phyloP scores from a whole-genome alignment of 1,140 invertebrate species.

The Cotesia glomerata region DNA sequence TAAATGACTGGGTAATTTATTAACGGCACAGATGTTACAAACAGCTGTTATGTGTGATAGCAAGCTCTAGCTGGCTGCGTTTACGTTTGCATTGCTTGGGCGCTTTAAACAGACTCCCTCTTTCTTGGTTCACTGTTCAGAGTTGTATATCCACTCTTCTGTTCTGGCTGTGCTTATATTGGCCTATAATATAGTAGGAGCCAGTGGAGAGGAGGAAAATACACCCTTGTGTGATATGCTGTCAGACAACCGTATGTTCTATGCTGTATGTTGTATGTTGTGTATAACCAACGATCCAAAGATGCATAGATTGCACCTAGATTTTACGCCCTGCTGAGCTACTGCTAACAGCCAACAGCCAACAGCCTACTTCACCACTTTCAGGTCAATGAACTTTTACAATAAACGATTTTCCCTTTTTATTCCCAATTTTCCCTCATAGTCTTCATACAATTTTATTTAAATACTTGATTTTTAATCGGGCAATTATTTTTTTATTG shows the following conservation, averaged over 20 bases:
- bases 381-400: background rate
- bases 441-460: no score
- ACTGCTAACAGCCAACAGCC: background rate
- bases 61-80: no score
- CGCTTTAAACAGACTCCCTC: background rate
- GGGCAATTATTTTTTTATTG: no score
- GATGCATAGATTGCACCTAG: constrained; percentile 30
- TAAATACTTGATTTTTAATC: no score
- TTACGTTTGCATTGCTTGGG: background rate
- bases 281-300: background rate
- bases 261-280: no score
- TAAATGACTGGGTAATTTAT: constrained; percentile 14
- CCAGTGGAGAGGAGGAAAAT: no score
- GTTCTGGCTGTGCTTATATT: background rate
- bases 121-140: background rate
- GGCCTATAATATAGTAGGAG: no score
- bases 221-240: no score
- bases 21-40: constrained; percentile 28
- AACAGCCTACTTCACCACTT: no score
- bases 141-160: background rate
- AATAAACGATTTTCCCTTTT: background rate
- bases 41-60: constrained; percentile 26
- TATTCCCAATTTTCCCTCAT: no score
- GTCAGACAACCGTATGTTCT: no score
- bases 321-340: constrained; percentile 20